These are phyloP conservation scores for Palythoa grandis DNA, from an alignment of 92 coral and sea anemone species.

Conservation along the genomic window DNA sequence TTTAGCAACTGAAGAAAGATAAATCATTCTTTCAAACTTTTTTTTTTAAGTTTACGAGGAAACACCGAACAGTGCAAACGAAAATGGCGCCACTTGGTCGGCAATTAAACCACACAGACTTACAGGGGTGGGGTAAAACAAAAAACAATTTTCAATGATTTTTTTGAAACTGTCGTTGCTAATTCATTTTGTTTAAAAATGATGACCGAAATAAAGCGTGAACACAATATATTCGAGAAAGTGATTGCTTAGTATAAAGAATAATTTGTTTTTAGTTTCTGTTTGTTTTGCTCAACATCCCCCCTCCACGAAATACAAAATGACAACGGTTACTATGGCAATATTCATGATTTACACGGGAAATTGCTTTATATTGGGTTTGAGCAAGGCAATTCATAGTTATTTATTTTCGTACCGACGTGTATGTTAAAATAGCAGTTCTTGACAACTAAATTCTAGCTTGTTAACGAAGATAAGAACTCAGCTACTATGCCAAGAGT, in stretches of 20 bases:
- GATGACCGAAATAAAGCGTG: not conserved
- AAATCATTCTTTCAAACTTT: not conserved
- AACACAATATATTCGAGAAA: not conserved
- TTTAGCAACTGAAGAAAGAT: not conserved
- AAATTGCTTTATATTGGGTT: slow-evolving; percentile 33
- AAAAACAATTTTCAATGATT: not conserved
- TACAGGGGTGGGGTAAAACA: slow-evolving; percentile 40
- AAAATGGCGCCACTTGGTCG: slow-evolving; percentile 50
- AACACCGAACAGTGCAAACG: slow-evolving; percentile 1
- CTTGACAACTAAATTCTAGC: slow-evolving; percentile 64
- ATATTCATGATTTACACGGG: slow-evolving; percentile 84
- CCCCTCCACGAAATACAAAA: slow-evolving; percentile 48
- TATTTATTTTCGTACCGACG: not conserved
- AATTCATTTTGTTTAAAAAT: not conserved
- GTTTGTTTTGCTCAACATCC: not conserved
- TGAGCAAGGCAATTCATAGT: not conserved
- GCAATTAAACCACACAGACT: not conserved
- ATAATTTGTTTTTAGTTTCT: not conserved
- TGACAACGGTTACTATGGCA: slow-evolving; percentile 65
- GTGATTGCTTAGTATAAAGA: not conserved
- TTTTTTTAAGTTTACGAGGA: not conserved
- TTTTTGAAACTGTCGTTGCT: not conserved
- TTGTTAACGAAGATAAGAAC: not conserved
- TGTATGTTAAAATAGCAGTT: not conserved
- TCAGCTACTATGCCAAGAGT: slow-evolving; percentile 64